Evolutionary conservation across 2,888 invertebrate species (phyloP), one percentile per base, ranked within the genome.

Genomic region (Eucera pruinosa): DNA sequence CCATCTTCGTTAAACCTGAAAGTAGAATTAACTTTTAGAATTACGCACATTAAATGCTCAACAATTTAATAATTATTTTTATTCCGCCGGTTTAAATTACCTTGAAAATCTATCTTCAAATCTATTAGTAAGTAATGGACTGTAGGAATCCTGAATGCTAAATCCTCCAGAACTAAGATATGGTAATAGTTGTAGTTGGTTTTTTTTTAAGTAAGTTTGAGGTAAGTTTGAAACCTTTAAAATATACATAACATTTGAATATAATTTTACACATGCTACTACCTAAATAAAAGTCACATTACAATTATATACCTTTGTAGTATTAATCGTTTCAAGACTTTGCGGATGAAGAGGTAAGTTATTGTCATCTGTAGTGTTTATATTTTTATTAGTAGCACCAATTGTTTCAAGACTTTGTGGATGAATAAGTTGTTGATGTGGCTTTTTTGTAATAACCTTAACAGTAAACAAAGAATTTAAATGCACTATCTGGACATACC

Each of bases 321-420:
- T 88, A 78, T 91, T 91, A 39, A 97, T 96, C 6, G 96, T 95
- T 91, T 97, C 96, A 52, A 96, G 95, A 90, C 96, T 96, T 88
- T 96, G 96, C 0, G 96, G 96, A 92, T 97, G 96, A 20, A 96
- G 95, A n/a, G 95, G 95, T 86, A 97, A 93, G 90, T 96, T 95
- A 76, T 92, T 92, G 87, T 92, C 92, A 81, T 92, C 91, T 18
- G 90, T 89, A 39, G 88, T 83, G 78, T 83, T 90, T 25, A 89
- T 80, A 74, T 91, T 91, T 86, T 92, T 92, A 80, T 78, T 91
- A 23, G 89, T 84, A 54, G 91, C 90, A 58, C 91, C 91, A 82
- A 92, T 91, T 41, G 89, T 91, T 82, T 92, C 92, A 27, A 92
- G 88, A 88, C 92, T 92, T 83, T 92, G 92, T 1, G 92, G 92